Percentiles rank a stretch among this genome's conserved stretches.
These are phyloP conservation scores for Chelonus insularis DNA, from an alignment of 1,140 invertebrate species.

Conservation along the genomic window DNA sequence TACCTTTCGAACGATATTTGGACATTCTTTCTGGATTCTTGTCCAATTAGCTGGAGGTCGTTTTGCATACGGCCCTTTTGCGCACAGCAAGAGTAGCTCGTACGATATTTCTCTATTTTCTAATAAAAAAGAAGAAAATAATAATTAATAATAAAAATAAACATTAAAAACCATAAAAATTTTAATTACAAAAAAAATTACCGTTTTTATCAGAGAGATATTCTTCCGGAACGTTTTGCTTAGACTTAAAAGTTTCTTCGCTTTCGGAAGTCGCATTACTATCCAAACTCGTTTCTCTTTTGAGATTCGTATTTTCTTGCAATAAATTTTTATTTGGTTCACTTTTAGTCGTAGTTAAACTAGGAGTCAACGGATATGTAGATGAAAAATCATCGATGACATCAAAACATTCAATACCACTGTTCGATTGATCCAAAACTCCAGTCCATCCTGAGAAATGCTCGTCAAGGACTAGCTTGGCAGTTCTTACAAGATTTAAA, in stretches of 20 bases:
- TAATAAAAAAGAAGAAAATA: conserved; percentile 14
- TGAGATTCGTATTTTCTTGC: conserved; percentile 39
- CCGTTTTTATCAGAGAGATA: conserved; percentile 36
- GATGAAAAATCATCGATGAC: conserved; percentile 56
- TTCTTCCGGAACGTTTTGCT: conserved; percentile 30
- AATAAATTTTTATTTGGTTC: conserved; percentile 26
- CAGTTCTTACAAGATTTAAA: conserved; percentile 79
- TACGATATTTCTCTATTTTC: conserved; percentile 57
- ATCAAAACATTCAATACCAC: conserved; percentile 59
- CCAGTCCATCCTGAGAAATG: conserved; percentile 66
- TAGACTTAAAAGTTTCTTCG: conserved; percentile 49
- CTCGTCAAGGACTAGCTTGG: conserved; percentile 83
- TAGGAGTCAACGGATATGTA: conserved; percentile 38
- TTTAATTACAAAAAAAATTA: conserved; percentile 23
- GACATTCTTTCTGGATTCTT: conserved; percentile 61
- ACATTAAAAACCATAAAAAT: neutral
- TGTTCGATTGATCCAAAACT: conserved; percentile 60
- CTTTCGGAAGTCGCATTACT: conserved; percentile 47
- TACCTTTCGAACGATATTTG: conserved; percentile 62
- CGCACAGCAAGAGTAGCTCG: conserved; percentile 61
- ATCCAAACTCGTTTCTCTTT: conserved; percentile 47
- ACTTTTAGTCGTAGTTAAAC: conserved; percentile 25
- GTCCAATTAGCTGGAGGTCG: conserved; percentile 60
- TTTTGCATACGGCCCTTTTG: conserved; percentile 62
- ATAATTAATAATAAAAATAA: conserved; percentile 1